Evolutionary conservation across 2,888 invertebrate genomes (phyloP), one percentile per base, ranked within the genome.

Genomic region (Laothoe populi): DNA sequence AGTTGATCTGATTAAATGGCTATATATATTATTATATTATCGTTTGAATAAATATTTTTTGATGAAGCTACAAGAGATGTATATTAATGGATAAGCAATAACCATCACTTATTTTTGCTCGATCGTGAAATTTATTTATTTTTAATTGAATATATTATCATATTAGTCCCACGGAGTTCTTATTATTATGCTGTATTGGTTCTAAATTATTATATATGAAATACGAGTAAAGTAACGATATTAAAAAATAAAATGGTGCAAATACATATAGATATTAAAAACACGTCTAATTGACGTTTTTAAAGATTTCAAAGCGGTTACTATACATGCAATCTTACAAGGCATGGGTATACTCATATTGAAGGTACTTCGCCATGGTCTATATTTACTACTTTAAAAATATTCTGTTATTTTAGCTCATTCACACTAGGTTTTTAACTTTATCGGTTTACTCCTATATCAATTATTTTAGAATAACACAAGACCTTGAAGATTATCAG

Each of bases 71-170:
- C n/a, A 42, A 5, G 31, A 42, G n/a, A 16, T 16, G 16, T 11
- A 38, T 31, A 40, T 42, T 42, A 16, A 42, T 42, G 42, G 49
- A 31, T 16, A 49, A 16, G 31, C 49, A 10, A n/a, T 31, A 8
- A 8, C 31, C 16, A 26, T 2, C 16, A 8, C 31, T 5, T 31
- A 31, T 31, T 31, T 26, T 13, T 26, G 49, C 19, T 19, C 16
- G 53, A 19, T 23, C 46, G 11, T 19, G 11, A 19, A 53, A 26
- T 10, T 31, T 31, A 53, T 53, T 19, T 7, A 35, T 19, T 53
- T 35, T 53, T 53, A 53, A 19, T 19, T 53, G 19, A 24, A 24
- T 19, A 19, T 53, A 53, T 53, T 53, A 53, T 53, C 53, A 53
- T 35, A 35, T 53, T 53, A 53, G 53, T 53, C 53, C 53, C 53